Evolutionary conservation across 2,888 invertebrate genomes (phyloP), one percentile per base, ranked within the genome.

Genomic region (Ichneumon xanthorius): DNA sequence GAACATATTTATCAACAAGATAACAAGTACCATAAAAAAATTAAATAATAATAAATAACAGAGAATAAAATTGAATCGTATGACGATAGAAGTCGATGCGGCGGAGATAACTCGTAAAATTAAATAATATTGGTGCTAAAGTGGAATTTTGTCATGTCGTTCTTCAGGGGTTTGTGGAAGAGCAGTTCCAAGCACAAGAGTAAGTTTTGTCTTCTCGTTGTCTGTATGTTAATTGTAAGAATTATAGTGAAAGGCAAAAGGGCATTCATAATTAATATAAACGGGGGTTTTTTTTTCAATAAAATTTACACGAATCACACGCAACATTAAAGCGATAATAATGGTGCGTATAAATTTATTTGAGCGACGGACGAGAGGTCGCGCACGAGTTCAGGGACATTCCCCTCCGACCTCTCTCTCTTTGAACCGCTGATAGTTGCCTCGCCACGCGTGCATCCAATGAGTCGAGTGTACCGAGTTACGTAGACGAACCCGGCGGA

Each of bases 151-250:
- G 87, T 84, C 58, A 96, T 96, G 94, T 96, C 95, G 68, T 95
- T 96, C 87, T 94, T 96, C 89, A 95, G 96, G 92, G 96, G 95
- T 93, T 95, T 96, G 92, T 96, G 96, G 96, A 96, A 95, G 90
- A 96, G 94, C 89, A 96, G 95, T 93, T 96, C 96, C 19, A 96
- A 96, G 90, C 96, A 96, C 90, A 96, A 96, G 95, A 96, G 96
- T 96, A 92, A 96, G 96, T 95, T 86, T n/a, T n/a, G 16, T 67
- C 33, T 1, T 14, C 33, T 65, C 30, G 37, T 53, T 75, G 7
- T 19, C 48, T 61, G 19, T 22, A 22, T 55, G 19, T 19, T 22
- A 9, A 40, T 11, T 22, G 11, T 55, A 19, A 55, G 22, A 11
- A 55, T 55, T 22, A 9, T 55, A 22, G 22, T 5, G n/a, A 50